Conservation (phyloP, 2,113 vertebrate genomes). For the Paraplagusia blochii region DNA sequence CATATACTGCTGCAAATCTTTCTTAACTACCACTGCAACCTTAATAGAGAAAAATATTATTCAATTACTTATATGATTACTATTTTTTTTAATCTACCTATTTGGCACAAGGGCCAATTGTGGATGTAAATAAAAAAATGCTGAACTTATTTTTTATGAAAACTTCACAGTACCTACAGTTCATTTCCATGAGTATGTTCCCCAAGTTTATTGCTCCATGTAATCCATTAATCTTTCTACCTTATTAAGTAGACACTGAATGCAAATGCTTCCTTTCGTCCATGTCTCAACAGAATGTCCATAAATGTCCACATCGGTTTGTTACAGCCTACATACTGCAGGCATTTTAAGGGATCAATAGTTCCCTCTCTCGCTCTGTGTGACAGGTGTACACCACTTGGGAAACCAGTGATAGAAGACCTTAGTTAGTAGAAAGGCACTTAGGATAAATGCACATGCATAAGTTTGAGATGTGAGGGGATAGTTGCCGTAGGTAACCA, state of each 20-base stretch:
- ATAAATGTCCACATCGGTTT: conserved; percentile 32
- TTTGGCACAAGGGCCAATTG: too few relatives aligned
- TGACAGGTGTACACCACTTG: conserved; percentile 56
- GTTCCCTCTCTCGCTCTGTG: conserved; percentile 48
- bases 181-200: too few relatives aligned
- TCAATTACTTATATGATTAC: too few relatives aligned
- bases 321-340: conserved; percentile 20
- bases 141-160: too few relatives aligned
- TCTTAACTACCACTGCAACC: too few relatives aligned
- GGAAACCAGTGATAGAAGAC: conserved; percentile 50
- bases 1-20: too few relatives aligned
- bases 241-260: conserved; percentile 52
- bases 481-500: conserved; percentile 64
- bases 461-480: conserved; percentile 49
- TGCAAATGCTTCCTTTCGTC: conserved; percentile 23
- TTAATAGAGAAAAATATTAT: too few relatives aligned
- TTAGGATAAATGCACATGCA: conserved; percentile 65
- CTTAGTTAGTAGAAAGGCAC: conserved; percentile 58
- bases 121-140: too few relatives aligned
- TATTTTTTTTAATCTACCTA: too few relatives aligned
- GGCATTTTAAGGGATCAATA: conserved; percentile 60
- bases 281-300: conserved; percentile 25
- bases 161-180: too few relatives aligned
- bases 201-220: conserved; percentile 12
- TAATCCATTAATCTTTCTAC: conserved; percentile 62